Conservation (phyloP, 2,113 vertebrate genomes). For the Hipposideros armiger region DNA sequence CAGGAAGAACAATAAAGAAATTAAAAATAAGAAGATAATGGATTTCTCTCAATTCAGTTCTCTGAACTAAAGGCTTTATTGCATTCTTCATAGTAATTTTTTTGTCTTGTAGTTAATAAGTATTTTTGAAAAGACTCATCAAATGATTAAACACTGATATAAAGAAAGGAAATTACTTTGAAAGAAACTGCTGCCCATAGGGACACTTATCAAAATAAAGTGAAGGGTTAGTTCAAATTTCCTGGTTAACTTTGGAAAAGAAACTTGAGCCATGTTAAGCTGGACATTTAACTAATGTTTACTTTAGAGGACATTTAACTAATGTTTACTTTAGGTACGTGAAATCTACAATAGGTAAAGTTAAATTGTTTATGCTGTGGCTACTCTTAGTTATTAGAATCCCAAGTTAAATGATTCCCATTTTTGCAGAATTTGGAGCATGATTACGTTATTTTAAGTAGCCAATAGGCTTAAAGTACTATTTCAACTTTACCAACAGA, state of each 20-base stretch:
- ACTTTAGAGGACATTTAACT: background rate
- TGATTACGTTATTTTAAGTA: background rate
- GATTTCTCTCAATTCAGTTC: background rate
- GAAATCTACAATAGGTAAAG: background rate
- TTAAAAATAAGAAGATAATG: slow-evolving; percentile 13
- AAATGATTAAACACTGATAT: background rate
- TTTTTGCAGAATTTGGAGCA: background rate
- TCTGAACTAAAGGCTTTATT: background rate
- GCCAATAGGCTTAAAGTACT: background rate
- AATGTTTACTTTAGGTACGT: background rate
- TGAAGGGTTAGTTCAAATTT: background rate
- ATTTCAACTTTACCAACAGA: background rate
- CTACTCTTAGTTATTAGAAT: background rate
- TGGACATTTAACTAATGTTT: background rate
- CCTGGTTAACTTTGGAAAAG: background rate
- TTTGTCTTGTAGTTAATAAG: background rate
- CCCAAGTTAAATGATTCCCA: background rate
- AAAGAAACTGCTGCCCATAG: background rate
- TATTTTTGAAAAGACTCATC: background rate
- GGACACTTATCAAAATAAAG: slow-evolving; percentile 22
- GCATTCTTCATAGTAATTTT: background rate
- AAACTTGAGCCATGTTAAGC: background rate
- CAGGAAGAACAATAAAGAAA: background rate
- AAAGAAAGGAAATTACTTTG: background rate
- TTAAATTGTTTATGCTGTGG: background rate